Conservation (phyloP, 2,113 vertebrate genomes). For the Anhinga rufa region DNA sequence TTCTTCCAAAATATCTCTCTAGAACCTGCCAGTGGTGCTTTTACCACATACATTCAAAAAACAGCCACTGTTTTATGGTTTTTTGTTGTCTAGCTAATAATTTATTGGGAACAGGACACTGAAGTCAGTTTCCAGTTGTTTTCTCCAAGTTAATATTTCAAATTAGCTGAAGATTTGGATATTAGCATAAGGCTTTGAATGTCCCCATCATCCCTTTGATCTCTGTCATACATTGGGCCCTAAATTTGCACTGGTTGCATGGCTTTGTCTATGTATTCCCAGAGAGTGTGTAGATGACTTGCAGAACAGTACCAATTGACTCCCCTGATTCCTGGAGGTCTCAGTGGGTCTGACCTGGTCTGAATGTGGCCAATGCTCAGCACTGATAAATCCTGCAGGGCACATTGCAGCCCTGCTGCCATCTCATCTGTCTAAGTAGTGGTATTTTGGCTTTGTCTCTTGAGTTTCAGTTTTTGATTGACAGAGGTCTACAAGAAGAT, state of each 20-base stretch:
- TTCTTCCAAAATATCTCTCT: neutral
- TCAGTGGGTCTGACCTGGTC: neutral
- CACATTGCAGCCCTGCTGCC: neutral
- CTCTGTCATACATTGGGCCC: neutral
- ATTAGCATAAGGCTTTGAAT: neutral
- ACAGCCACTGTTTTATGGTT: neutral
- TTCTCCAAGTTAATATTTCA: neutral
- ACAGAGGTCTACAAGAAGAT: neutral
- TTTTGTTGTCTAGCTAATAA: neutral
- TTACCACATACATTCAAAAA: neutral
- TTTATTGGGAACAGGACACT: neutral
- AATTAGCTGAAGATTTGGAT: neutral
- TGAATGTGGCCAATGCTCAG: neutral
- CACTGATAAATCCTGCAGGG: neutral
- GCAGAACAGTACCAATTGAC: accelerated
- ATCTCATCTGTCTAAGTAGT: neutral
- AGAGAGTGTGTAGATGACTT: neutral
- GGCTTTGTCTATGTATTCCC: neutral
- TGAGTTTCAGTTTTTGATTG: neutral
- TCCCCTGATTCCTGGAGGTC: neutral
- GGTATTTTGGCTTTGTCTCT: neutral
- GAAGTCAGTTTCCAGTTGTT: neutral
- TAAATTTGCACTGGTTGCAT: neutral
- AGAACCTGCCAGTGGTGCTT: neutral
- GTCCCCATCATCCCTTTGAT: neutral